Evolutionary conservation across 2,113 vertebrate species (phyloP).

Genomic region (Urocynchramus pylzowi): DNA sequence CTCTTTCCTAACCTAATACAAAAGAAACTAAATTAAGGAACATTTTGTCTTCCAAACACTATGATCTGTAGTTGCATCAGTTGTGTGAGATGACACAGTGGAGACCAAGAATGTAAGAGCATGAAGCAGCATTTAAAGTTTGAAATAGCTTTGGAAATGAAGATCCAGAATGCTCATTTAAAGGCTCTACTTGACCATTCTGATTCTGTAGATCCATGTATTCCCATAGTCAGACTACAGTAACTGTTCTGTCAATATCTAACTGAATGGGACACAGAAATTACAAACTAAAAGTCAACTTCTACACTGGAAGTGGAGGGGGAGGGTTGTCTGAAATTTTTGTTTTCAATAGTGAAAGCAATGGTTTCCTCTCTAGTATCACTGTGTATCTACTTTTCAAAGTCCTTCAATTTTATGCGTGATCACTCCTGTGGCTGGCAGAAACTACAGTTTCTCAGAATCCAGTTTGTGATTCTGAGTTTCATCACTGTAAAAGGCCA

Average conservation of each 20-base stretch:
- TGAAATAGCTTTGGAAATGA: background rate
- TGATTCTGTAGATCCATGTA: background rate
- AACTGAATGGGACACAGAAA: background rate
- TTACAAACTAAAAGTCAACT: background rate
- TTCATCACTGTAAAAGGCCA: background rate
- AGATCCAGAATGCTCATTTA: background rate
- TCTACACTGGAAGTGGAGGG: background rate
- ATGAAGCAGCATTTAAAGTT: background rate
- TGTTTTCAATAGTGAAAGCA: background rate
- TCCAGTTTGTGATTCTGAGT: background rate
- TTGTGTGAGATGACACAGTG: background rate
- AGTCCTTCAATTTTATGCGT: background rate
- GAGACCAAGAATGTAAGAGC: background rate
- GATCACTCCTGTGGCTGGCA: background rate
- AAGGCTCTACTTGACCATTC: background rate
- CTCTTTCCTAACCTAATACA: background rate
- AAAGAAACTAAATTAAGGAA: background rate
- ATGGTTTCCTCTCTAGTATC: background rate
- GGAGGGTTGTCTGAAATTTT: background rate
- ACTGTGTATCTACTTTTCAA: background rate
- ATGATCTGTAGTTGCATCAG: background rate
- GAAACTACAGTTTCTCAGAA: background rate
- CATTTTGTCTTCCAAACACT: accelerated
- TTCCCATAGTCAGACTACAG: background rate
- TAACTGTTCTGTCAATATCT: background rate